Percentiles rank a stretch among this genome's conserved stretches.
Conservation (phyloP, 1,140 invertebrate genomes). For the Drosophila nebulosa region DNA sequence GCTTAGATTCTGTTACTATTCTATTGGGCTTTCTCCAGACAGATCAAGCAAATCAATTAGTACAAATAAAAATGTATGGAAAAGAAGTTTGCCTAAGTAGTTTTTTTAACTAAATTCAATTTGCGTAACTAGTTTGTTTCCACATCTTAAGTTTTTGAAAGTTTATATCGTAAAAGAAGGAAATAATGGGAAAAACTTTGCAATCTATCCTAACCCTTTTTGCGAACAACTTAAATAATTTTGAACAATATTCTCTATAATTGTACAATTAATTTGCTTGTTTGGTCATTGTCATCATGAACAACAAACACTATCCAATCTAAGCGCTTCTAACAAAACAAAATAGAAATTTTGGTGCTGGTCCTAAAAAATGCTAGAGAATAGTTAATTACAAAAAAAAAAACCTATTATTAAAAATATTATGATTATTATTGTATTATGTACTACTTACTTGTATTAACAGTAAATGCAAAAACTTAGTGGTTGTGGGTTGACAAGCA, state of each 20-base stretch:
- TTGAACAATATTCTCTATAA: background rate
- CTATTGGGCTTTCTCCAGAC: background rate
- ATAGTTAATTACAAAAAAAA: slow-evolving; percentile 15
- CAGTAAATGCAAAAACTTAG: slow-evolving; percentile 30
- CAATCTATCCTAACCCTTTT: too few relatives aligned
- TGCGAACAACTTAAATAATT: too few relatives aligned
- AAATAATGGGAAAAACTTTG: too few relatives aligned
- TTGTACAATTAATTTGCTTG: background rate
- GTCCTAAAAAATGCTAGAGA: slow-evolving; percentile 50
- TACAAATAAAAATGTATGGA: too few relatives aligned
- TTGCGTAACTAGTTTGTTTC: too few relatives aligned
- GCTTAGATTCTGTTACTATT: background rate
- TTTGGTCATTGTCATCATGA: slow-evolving; percentile 15
- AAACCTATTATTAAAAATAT: slow-evolving; percentile 14
- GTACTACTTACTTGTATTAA: slow-evolving; percentile 29
- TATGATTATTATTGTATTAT: slow-evolving; percentile 19
- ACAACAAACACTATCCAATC: slow-evolving; percentile 36
- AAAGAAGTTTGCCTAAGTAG: too few relatives aligned
- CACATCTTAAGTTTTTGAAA: too few relatives aligned
- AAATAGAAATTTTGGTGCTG: slow-evolving; percentile 55
- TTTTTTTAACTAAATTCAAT: too few relatives aligned
- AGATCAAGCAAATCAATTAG: background rate
- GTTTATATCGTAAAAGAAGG: too few relatives aligned
- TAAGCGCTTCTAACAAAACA: slow-evolving; percentile 65
- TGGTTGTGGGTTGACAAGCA: slow-evolving; percentile 41